phyloP scores from a whole-genome alignment of 2,797 vertebrate species.

The Botia kubotai region DNA sequence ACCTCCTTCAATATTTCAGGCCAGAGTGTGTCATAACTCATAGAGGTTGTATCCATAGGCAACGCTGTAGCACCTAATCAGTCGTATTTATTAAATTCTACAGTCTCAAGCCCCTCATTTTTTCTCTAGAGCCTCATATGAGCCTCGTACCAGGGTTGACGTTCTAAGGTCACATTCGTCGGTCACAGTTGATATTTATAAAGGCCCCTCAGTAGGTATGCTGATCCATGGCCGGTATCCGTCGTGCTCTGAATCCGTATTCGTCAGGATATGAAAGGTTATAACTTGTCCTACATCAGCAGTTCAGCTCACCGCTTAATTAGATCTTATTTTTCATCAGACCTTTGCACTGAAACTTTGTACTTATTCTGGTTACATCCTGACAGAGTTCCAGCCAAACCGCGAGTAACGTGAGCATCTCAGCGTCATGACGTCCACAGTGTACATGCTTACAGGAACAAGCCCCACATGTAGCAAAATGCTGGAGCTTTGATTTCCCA shows the following conservation, averaged over 20 bases:
- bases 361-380: slow-evolving; percentile 9
- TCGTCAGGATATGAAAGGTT: not conserved
- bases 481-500: slow-evolving; percentile 73
- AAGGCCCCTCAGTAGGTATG: not conserved
- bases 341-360: slow-evolving; percentile 22
- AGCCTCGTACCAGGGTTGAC: not conserved
- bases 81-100: slow-evolving; percentile 16
- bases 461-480: slow-evolving; percentile 27
- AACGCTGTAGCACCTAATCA: slow-evolving; percentile 11
- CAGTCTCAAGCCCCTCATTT: slow-evolving; percentile 7
- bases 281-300: slow-evolving; percentile 2
- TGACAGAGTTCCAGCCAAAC: not conserved
- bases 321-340: not conserved
- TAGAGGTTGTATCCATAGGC: slow-evolving; percentile 37
- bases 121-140: not conserved
- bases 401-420: not conserved
- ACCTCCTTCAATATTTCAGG: slow-evolving; percentile 3
- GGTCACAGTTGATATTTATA: not conserved
- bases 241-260: not conserved
- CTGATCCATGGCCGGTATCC: not conserved
- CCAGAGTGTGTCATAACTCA: slow-evolving; percentile 17
- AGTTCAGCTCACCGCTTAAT: not conserved
- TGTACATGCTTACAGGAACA: slow-evolving; percentile 26
- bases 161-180: not conserved
- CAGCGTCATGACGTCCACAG: slow-evolving; percentile 11